Percentiles rank a stretch among this genome's conserved stretches.
phyloP scores from a whole-genome alignment of 2,888 invertebrate genomes.

The Palloptera scutellata region DNA sequence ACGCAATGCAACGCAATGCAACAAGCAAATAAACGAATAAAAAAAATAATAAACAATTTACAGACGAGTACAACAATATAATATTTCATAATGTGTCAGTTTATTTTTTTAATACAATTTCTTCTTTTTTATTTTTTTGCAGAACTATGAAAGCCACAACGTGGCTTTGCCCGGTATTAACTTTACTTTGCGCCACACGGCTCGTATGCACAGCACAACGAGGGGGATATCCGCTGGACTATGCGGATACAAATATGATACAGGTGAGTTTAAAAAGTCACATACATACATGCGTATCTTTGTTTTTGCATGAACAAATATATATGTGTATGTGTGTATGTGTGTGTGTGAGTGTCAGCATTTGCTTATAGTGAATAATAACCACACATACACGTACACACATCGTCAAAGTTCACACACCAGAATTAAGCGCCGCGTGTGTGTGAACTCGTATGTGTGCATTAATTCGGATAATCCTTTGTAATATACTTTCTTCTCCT shows the following conservation, averaged over 20 bases:
- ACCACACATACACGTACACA: neutral
- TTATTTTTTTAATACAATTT: conserved; percentile 8
- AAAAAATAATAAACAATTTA: neutral
- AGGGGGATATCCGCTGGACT: conserved; percentile 57
- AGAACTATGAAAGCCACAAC: conserved; percentile 64
- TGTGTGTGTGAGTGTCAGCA: neutral
- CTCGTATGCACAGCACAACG: conserved; percentile 61
- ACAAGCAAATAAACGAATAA: neutral
- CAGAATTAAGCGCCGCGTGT: neutral
- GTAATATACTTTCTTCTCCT: neutral
- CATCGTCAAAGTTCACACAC: neutral
- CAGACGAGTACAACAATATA: neutral
- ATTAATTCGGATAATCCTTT: neutral
- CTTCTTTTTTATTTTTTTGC: conserved; percentile 36
- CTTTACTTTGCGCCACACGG: conserved; percentile 60
- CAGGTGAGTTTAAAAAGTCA: conserved; percentile 57
- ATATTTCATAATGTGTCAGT: neutral
- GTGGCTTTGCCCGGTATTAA: conserved; percentile 63
- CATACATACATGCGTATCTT: conserved; percentile 6
- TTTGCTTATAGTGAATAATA: neutral
- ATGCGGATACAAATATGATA: conserved; percentile 52
- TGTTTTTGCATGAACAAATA: neutral
- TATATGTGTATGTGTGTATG: neutral
- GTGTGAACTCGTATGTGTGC: neutral
- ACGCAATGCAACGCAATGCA: neutral